Evolutionary conservation across 2,113 vertebrate genomes (phyloP).

Genomic region (Notothenia rossii): DNA sequence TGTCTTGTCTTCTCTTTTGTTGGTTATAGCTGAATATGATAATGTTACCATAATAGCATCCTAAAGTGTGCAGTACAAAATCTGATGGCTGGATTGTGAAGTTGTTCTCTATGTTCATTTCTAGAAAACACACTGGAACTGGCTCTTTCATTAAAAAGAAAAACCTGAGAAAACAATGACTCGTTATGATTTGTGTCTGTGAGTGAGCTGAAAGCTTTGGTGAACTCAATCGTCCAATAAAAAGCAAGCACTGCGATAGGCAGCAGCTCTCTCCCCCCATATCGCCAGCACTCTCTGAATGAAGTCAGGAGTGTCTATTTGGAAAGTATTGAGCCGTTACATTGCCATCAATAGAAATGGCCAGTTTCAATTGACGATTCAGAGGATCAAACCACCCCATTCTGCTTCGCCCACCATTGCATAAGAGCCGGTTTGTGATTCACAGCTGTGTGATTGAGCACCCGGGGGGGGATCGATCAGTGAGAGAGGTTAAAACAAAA

Average conservation of each 20-base stretch:
- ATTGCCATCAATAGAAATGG: slow-evolving; percentile 65
- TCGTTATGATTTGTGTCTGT: not conserved
- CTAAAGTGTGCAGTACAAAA: slow-evolving; percentile 62
- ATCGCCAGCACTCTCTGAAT: slow-evolving; percentile 45
- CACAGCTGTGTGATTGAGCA: slow-evolving; percentile 55
- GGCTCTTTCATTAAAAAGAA: slow-evolving; percentile 76
- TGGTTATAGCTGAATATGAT: slow-evolving; percentile 61
- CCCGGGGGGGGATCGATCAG: slow-evolving; percentile 70
- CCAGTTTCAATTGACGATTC: slow-evolving; percentile 74
- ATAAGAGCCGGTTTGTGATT: slow-evolving; percentile 70
- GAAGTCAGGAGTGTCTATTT: slow-evolving; percentile 62
- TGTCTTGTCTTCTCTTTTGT: slow-evolving; percentile 53
- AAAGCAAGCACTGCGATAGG: slow-evolving; percentile 13
- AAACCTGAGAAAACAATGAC: slow-evolving; percentile 21
- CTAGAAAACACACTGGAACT: slow-evolving; percentile 70
- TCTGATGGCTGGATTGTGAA: slow-evolving; percentile 71
- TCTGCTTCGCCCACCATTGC: slow-evolving; percentile 65
- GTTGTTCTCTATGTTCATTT: slow-evolving; percentile 77
- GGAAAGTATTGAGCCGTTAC: slow-evolving; percentile 75
- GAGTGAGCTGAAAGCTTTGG: not conserved
- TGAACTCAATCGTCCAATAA: slow-evolving; percentile 14
- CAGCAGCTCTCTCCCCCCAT: not conserved
- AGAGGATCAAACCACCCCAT: slow-evolving; percentile 65
- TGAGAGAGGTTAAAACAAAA: slow-evolving; percentile 60
- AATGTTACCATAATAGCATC: slow-evolving; percentile 58